Conservation (phyloP, 2,113 vertebrate genomes). For the Boleophthalmus pectinirostris region DNA sequence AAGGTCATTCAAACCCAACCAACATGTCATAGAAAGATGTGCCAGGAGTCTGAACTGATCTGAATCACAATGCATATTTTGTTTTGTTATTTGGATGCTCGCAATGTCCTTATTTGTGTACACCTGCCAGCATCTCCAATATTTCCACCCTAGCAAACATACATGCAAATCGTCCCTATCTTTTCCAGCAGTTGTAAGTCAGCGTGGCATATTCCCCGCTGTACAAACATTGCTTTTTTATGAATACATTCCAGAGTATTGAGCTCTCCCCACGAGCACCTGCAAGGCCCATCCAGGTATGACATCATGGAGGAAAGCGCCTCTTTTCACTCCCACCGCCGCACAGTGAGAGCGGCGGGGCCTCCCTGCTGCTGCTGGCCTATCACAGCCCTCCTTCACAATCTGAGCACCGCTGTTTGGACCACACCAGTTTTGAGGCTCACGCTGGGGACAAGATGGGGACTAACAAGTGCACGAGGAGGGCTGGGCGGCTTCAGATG, state of each 20-base stretch:
- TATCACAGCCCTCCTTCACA: constrained; percentile 42
- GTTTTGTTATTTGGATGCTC: constrained; percentile 1
- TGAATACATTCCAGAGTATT: neutral
- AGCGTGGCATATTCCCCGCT: neutral
- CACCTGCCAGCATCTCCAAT: neutral
- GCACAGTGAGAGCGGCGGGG: constrained; percentile 22
- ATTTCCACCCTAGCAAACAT: neutral
- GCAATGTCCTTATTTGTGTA: neutral
- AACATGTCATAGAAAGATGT: neutral
- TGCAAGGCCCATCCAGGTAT: constrained; percentile 24
- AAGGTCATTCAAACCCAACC: no score
- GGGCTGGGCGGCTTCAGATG: neutral
- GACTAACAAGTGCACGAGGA: constrained; percentile 26
- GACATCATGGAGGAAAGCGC: constrained; percentile 55
- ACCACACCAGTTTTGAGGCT: constrained; percentile 53
- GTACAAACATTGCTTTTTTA: constrained; percentile 9
- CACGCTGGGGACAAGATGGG: constrained; percentile 37
- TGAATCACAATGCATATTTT: neutral
- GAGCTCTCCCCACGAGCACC: constrained; percentile 26
- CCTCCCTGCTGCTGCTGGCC: constrained; percentile 21
- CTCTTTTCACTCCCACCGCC: constrained; percentile 30
- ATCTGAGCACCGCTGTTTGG: constrained; percentile 63
- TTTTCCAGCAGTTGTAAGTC: neutral
- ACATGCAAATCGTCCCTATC: neutral
- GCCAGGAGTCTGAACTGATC: neutral